Percentiles rank a stretch among this genome's conserved stretches.
phyloP scores from a whole-genome alignment of 1,140 invertebrate species.

The Oedothorax gibbosus region DNA sequence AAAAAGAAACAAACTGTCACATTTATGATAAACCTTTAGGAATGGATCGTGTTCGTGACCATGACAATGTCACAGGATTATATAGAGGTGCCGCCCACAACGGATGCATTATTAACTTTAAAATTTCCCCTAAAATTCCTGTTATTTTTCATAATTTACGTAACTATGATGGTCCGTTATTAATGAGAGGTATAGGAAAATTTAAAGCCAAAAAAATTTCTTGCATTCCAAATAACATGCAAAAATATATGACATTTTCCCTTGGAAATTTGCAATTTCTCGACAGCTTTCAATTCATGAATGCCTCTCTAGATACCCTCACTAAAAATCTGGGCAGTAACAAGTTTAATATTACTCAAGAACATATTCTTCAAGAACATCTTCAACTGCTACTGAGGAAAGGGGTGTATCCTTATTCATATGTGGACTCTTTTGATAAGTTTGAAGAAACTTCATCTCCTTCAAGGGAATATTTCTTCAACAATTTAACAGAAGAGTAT shows the following conservation, averaged over 20 bases:
- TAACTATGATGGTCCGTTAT: background rate
- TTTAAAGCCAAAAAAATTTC: background rate
- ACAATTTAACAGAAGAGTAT: background rate
- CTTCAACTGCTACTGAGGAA: background rate
- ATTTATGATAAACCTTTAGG: too few relatives aligned
- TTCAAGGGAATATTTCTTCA: background rate
- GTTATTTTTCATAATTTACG: conserved; percentile 17
- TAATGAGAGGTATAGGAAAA: conserved; percentile 8
- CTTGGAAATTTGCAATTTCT: background rate
- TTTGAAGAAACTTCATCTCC: conserved; percentile 15
- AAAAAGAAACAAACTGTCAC: too few relatives aligned
- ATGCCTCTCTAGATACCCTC: background rate
- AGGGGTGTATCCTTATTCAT: conserved; percentile 20
- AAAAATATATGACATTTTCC: conserved; percentile 34
- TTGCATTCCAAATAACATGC: conserved; percentile 20
- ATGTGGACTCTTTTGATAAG: background rate
- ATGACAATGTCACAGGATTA: conserved; percentile 4
- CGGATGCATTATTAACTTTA: too few relatives aligned
- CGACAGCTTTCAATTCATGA: background rate
- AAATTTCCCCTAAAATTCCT: background rate
- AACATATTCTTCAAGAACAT: background rate
- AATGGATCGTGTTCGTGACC: background rate
- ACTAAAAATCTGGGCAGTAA: background rate
- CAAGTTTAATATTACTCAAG: background rate
- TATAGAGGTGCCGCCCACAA: conserved; percentile 34